Evolutionary conservation across 2,113 vertebrate genomes (phyloP).

Genomic region (Ceyx cyanopectus): DNA sequence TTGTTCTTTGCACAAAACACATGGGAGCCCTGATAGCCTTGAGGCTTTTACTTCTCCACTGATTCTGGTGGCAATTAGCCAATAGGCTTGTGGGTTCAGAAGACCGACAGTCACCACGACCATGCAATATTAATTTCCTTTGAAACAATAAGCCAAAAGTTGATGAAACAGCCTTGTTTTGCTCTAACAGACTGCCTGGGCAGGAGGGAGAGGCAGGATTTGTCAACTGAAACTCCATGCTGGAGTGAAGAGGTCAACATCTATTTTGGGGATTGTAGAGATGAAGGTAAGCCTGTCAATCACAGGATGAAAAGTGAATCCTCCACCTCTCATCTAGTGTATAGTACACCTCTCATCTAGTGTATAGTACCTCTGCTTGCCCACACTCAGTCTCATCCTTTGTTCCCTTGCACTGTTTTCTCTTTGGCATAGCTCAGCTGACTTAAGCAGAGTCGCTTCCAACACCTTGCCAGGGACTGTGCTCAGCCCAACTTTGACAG

Average conservation of each 20-base stretch:
- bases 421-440: not conserved
- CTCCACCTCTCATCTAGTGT: not conserved
- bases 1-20: not conserved
- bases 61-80: not conserved
- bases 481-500: not conserved
- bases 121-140: constrained; percentile 40
- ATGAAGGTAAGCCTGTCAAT: constrained; percentile 43
- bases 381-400: not conserved
- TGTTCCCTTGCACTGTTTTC: not conserved
- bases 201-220: constrained; percentile 6
- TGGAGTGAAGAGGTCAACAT: constrained; percentile 54
- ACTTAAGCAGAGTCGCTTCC: not conserved
- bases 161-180: constrained; percentile 32
- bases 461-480: not conserved
- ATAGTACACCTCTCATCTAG: not conserved
- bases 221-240: constrained; percentile 36
- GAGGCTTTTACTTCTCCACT: not conserved
- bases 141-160: constrained; percentile 16
- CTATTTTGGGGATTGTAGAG: constrained; percentile 32
- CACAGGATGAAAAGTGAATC: constrained; percentile 27
- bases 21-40: not conserved
- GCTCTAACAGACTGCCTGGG: not conserved
- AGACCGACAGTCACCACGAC: not conserved
- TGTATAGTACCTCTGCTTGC: not conserved
- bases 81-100: constrained; percentile 42